phyloP scores from a whole-genome alignment of 2,888 invertebrate genomes.

The Caenorhabditis becei region DNA sequence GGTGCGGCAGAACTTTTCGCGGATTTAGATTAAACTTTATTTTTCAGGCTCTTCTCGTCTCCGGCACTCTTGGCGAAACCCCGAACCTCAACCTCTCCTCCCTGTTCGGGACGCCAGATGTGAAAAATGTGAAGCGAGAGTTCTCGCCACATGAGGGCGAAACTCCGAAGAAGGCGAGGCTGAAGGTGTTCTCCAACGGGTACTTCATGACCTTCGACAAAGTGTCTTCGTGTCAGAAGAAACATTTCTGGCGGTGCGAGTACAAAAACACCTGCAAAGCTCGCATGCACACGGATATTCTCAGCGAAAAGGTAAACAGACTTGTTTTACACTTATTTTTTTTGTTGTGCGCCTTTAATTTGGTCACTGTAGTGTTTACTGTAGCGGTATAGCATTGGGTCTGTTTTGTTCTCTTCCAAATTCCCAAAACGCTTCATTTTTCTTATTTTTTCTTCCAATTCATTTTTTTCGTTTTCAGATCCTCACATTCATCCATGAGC shows the following conservation, averaged over 20 bases:
- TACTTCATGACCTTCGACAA: constrained; percentile 53
- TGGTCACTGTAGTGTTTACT: no score
- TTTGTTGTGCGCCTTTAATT: no score
- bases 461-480: background rate
- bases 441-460: background rate
- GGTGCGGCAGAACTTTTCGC: background rate
- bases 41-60: constrained; percentile 19
- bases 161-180: constrained; percentile 14
- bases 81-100: constrained; percentile 1
- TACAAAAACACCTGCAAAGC: constrained; percentile 53
- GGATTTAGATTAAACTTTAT: no score
- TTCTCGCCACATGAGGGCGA: background rate
- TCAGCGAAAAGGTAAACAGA: constrained; percentile 16
- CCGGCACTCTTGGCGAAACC: constrained; percentile 2
- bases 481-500: constrained; percentile 34
- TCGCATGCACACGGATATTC: constrained; percentile 44
- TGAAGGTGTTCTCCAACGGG: constrained; percentile 47
- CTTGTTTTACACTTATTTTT: no score
- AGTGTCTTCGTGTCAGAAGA: constrained; percentile 37
- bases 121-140: background rate
- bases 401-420: no score
- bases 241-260: constrained; percentile 50
- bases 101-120: constrained; percentile 4
- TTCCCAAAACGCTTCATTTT: background rate
- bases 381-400: no score